Evolutionary conservation across 2,113 vertebrate genomes (phyloP).

Genomic region (Halcyon senegalensis): DNA sequence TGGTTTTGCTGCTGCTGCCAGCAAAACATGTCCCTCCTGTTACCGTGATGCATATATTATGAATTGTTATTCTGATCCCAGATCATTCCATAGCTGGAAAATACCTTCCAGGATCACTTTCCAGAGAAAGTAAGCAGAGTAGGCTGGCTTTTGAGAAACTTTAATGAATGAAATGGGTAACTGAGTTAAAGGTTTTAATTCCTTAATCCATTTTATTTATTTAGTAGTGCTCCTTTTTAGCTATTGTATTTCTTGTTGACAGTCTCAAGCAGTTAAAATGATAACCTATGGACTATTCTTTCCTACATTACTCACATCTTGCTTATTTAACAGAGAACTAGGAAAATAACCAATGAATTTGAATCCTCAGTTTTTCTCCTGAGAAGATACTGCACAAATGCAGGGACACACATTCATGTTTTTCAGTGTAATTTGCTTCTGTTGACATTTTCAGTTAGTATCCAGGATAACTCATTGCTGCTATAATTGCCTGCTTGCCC

Average conservation of each 20-base stretch:
- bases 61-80: neutral
- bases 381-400: neutral
- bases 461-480: neutral
- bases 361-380: neutral
- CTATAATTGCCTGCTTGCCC: constrained; percentile 6
- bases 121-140: neutral
- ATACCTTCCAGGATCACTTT: neutral
- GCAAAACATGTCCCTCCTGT: neutral
- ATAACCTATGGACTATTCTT: neutral
- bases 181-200: neutral
- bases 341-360: neutral
- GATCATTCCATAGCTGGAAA: neutral
- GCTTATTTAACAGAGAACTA: neutral
- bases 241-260: neutral
- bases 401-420: neutral
- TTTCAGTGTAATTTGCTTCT: constrained; percentile 2
- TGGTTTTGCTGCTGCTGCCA: neutral
- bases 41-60: neutral
- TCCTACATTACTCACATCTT: neutral
- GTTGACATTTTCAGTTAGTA: constrained; percentile 35
- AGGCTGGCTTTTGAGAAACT: neutral
- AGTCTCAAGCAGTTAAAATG: neutral
- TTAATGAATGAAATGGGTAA: neutral
- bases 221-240: neutral
- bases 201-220: neutral